Evolutionary conservation across 2,797 vertebrate species (phyloP).

Genomic region (Diplodus sargus): DNA sequence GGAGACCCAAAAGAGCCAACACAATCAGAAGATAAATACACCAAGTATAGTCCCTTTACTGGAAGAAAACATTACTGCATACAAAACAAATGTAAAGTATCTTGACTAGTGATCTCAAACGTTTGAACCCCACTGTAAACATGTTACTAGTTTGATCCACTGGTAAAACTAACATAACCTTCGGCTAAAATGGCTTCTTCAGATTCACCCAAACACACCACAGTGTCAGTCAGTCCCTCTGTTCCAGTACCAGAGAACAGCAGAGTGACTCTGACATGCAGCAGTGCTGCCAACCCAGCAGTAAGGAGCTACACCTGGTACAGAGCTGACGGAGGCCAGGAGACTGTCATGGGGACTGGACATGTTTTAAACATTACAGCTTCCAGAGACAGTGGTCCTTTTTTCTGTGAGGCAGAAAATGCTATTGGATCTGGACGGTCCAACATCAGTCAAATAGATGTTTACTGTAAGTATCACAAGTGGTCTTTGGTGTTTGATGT

Average conservation of each 20-base stretch:
- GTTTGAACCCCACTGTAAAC: too few species aligned
- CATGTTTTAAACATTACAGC: not conserved
- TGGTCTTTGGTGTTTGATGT: too few species aligned
- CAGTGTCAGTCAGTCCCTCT: conserved; percentile 41
- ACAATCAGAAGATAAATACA: too few species aligned
- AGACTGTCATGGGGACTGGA: not conserved
- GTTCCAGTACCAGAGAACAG: conserved; percentile 65
- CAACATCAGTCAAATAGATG: not conserved
- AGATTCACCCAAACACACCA: conserved; percentile 75
- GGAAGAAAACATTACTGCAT: too few species aligned
- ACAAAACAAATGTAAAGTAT: too few species aligned
- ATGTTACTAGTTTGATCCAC: too few species aligned
- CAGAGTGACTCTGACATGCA: conserved; percentile 76
- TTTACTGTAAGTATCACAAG: conserved; percentile 10
- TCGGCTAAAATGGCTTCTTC: too few species aligned
- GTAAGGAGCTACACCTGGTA: conserved; percentile 71
- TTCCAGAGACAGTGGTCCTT: not conserved
- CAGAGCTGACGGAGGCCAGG: conserved; percentile 2
- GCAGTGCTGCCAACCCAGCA: conserved; percentile 56
- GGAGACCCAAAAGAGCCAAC: too few species aligned
- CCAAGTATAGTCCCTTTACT: too few species aligned
- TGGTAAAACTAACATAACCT: too few species aligned
- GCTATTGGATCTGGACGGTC: not conserved
- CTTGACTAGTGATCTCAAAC: too few species aligned
- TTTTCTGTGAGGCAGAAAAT: conserved; percentile 18